Percentiles rank a stretch among this genome's conserved stretches.
These are phyloP conservation scores for Nothoprocta perdicaria DNA, from an alignment of 2,113 vertebrate species.

Conservation along the genomic window DNA sequence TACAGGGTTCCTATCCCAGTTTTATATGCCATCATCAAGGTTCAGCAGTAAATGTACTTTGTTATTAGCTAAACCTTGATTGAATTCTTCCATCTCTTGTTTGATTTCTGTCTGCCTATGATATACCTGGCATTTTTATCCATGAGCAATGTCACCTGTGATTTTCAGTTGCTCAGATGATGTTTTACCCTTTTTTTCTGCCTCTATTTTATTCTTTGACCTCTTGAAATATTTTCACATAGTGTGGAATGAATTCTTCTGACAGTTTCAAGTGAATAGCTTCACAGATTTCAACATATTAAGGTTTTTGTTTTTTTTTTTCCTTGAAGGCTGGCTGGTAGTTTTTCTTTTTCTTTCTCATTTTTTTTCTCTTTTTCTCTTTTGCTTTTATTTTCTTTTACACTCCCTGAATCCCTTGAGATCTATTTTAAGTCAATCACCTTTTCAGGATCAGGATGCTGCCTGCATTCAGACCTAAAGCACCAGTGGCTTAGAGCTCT, in stretches of 20 bases:
- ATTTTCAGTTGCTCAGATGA: background rate
- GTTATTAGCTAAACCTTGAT: background rate
- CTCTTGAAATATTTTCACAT: constrained; percentile 7
- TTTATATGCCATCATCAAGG: background rate
- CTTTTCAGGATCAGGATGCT: constrained; percentile 41
- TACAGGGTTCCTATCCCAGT: background rate
- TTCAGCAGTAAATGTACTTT: background rate
- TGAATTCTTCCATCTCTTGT: background rate
- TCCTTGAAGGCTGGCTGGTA: background rate
- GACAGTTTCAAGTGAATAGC: background rate
- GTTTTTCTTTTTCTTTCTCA: background rate
- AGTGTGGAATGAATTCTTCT: background rate
- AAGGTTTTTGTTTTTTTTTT: background rate
- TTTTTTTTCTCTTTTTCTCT: background rate
- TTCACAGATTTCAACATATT: background rate
- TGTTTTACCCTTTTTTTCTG: constrained; percentile 5
- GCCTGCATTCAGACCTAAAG: background rate
- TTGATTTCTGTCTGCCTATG: background rate
- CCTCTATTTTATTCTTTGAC: background rate
- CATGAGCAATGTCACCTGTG: background rate
- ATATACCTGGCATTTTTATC: background rate
- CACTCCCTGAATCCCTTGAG: background rate
- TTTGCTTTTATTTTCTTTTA: background rate
- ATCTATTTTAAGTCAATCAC: background rate
- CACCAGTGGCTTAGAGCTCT: background rate